A percentile compares a stretch with the other conserved stretches of the same genome.
These are phyloP conservation scores for Laspeyria flexula DNA, from an alignment of 2,888 invertebrate genomes.

Conservation along the genomic window DNA sequence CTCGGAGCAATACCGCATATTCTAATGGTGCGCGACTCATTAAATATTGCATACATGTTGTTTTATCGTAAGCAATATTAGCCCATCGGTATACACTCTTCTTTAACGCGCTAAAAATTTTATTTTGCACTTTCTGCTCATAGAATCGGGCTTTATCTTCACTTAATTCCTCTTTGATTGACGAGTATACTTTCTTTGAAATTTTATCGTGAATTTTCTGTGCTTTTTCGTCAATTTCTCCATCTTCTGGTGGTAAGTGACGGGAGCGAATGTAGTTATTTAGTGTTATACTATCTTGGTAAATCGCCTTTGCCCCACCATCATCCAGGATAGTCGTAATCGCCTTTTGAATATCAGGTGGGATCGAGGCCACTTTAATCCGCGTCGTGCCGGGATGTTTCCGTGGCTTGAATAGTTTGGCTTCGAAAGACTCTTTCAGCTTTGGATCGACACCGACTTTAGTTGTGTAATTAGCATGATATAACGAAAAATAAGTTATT, in stretches of 20 bases:
- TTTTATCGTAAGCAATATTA: constrained; percentile 88
- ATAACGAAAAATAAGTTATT: constrained; percentile 48
- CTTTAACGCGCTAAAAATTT: constrained; percentile 85
- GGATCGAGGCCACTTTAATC: constrained; percentile 83
- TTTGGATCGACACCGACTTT: constrained; percentile 81
- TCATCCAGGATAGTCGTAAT: constrained; percentile 86
- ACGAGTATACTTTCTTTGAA: constrained; percentile 56
- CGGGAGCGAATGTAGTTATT: constrained; percentile 87
- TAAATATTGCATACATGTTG: constrained; percentile 90
- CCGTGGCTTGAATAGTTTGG: constrained; percentile 87
- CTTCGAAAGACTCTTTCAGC: constrained; percentile 77
- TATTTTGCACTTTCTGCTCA: constrained; percentile 79
- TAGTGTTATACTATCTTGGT: constrained; percentile 84
- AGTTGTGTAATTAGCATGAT: constrained; percentile 64
- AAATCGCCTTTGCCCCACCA: constrained; percentile 83
- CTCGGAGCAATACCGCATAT: constrained; percentile 89
- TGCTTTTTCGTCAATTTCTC: constrained; percentile 77
- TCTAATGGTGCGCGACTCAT: constrained; percentile 90
- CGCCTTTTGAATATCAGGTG: constrained; percentile 86
- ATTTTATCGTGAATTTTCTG: constrained; percentile 69
- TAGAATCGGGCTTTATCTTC: constrained; percentile 69
- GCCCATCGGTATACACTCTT: constrained; percentile 90
- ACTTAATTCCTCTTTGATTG: constrained; percentile 52
- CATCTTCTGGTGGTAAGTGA: constrained; percentile 88
- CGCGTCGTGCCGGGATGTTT: constrained; percentile 90